Conservation (phyloP, 2,888 invertebrate species). For the Calliscelio sp. region DNA sequence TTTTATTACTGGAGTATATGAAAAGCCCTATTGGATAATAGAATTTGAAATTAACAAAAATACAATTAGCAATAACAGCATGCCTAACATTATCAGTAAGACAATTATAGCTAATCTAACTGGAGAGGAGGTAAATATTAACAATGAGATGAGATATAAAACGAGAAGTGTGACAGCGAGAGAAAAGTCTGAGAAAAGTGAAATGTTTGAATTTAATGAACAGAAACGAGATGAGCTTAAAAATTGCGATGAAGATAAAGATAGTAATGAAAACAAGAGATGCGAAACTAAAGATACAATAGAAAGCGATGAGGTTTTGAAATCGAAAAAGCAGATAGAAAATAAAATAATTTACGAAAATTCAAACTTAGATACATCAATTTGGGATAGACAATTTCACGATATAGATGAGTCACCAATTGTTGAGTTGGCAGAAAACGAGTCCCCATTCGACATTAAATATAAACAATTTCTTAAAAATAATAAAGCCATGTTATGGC, state of each 20-base stretch:
- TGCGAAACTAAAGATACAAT: too few relatives aligned
- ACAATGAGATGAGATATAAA: too few relatives aligned
- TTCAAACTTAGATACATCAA: not conserved
- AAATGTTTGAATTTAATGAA: not conserved
- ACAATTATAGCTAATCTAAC: not conserved
- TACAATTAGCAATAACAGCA: not conserved
- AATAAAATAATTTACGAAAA: not conserved
- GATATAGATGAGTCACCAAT: not conserved
- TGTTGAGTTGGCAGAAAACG: not conserved
- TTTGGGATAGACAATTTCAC: not conserved
- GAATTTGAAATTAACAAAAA: not conserved
- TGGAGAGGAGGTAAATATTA: too few relatives aligned
- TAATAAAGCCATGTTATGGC: conserved; percentile 18
- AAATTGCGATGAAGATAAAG: not conserved
- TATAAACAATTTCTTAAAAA: not conserved
- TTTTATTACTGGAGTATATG: conserved; percentile 23
- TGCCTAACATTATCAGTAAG: not conserved
- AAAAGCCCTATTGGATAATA: conserved; percentile 10
- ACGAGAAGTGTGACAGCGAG: too few relatives aligned
- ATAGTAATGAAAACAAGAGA: not conserved
- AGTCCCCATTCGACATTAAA: not conserved
- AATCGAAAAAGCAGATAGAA: not conserved
- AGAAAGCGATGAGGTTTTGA: too few relatives aligned
- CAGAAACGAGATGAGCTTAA: too few relatives aligned
- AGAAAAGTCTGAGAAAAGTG: not conserved